Evolutionary conservation across 64 coral and sea anemone species (phyloP).

Genomic region (Catalaphyllia jardinei): DNA sequence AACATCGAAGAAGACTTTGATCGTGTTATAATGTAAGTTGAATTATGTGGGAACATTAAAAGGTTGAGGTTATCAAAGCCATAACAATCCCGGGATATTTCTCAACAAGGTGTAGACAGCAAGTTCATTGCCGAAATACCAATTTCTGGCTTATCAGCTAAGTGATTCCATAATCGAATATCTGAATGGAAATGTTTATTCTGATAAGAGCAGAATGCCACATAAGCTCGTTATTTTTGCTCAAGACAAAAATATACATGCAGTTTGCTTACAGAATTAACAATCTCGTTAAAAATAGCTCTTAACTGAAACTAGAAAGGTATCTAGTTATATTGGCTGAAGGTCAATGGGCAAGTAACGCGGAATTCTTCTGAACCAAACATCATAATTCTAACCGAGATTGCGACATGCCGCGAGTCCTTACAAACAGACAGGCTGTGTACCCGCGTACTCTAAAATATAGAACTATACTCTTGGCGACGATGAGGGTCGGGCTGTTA

Average conservation of each 20-base stretch:
- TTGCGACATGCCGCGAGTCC: too few relatives aligned
- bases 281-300: background rate
- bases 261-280: background rate
- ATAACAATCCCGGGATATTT: conserved; percentile 4
- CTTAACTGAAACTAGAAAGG: background rate
- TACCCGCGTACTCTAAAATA: background rate
- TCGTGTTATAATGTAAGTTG: background rate
- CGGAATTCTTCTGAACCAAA: background rate
- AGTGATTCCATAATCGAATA: background rate
- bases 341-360: background rate
- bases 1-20: background rate
- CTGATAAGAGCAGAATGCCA: background rate
- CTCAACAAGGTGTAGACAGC: conserved; percentile 13
- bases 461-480: background rate
- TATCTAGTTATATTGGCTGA: background rate
- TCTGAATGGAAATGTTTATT: background rate
- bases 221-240: background rate
- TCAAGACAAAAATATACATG: background rate
- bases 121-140: conserved; percentile 5
- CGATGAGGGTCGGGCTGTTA: background rate
- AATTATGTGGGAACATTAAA: background rate
- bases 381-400: background rate
- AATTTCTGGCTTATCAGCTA: background rate
- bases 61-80: conserved; percentile 22
- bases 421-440: background rate